A percentile compares a stretch with the other conserved stretches of the same genome.
Evolutionary conservation across 2,113 vertebrate genomes (phyloP).

Genomic region (Thalassarche chlororhynchos): DNA sequence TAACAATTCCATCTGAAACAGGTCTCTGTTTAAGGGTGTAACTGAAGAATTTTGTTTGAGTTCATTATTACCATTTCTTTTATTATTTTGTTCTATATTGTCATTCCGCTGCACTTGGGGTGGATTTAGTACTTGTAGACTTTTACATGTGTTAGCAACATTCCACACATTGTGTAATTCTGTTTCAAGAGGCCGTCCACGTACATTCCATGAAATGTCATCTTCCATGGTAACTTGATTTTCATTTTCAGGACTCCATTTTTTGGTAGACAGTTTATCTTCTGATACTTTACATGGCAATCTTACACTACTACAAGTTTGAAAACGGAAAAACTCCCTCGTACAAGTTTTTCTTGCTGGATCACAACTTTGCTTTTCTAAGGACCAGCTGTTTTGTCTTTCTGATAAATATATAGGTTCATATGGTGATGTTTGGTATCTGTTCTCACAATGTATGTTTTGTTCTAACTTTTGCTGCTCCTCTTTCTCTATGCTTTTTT

Average conservation of each 20-base stretch:
- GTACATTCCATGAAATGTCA: not conserved
- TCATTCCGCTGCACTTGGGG: not conserved
- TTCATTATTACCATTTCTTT: not conserved
- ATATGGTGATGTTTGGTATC: not conserved
- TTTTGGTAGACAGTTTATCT: not conserved
- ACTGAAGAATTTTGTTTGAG: not conserved
- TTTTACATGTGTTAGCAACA: not conserved
- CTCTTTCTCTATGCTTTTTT: not conserved
- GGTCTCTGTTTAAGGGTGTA: not conserved
- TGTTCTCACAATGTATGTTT: not conserved
- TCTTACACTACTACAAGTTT: not conserved
- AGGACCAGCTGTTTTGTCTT: not conserved
- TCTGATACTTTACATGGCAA: not conserved
- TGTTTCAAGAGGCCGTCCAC: not conserved
- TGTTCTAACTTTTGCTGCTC: not conserved
- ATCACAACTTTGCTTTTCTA: not conserved
- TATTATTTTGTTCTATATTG: not conserved
- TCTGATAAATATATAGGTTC: not conserved
- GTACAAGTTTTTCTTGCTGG: not conserved
- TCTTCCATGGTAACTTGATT: not conserved
- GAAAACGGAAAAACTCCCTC: not conserved
- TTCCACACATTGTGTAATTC: not conserved
- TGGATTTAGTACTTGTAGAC: not conserved
- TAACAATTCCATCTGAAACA: not conserved
- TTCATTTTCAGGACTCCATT: not conserved